Conservation (phyloP, 2,888 invertebrate genomes). For the Keiferia lycopersicella region DNA sequence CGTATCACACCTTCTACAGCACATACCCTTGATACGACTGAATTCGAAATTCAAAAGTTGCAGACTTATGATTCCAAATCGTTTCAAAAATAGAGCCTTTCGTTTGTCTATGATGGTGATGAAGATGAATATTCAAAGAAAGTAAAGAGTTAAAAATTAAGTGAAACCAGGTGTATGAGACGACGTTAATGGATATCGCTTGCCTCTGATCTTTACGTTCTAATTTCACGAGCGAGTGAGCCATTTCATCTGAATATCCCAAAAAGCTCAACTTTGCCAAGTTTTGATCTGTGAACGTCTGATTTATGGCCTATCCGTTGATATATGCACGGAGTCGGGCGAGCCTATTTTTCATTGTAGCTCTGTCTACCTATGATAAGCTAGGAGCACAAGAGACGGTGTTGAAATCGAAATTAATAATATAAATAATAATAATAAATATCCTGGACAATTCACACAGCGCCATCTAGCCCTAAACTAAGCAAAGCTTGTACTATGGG, state of each 20-base stretch:
- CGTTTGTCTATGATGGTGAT: not conserved
- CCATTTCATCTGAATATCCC: conserved; percentile 63
- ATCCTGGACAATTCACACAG: too few species aligned
- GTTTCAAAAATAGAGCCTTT: too few species aligned
- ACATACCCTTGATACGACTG: too few species aligned
- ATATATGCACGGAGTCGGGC: conserved; percentile 47
- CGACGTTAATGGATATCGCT: conserved; percentile 3
- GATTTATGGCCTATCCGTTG: conserved; percentile 56
- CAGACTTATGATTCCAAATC: too few species aligned
- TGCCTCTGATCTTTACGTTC: conserved; percentile 50
- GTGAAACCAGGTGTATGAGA: conserved; percentile 1
- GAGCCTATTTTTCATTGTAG: not conserved
- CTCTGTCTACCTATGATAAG: not conserved
- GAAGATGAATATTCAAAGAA: not conserved
- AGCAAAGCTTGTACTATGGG: too few species aligned
- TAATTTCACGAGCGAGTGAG: conserved; percentile 59
- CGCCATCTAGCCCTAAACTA: too few species aligned
- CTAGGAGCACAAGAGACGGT: too few species aligned
- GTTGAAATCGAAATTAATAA: too few species aligned
- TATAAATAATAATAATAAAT: too few species aligned
- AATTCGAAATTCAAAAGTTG: too few species aligned
- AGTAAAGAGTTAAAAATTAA: not conserved
- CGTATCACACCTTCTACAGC: too few species aligned
- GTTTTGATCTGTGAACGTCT: conserved; percentile 64
- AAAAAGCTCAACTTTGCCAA: conserved; percentile 63